Conservation (phyloP, 1,140 invertebrate genomes). For the Manduca sexta region DNA sequence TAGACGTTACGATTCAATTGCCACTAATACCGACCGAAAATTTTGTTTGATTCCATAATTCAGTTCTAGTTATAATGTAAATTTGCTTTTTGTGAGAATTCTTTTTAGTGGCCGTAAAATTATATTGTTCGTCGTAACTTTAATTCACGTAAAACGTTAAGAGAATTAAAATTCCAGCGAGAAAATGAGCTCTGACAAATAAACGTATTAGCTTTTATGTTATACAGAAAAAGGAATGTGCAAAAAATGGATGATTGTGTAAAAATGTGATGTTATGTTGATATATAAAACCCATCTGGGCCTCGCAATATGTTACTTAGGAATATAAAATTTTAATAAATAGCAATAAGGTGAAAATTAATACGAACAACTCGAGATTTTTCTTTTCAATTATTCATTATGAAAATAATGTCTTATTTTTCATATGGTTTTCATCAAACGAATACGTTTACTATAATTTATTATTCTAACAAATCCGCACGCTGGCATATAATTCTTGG, state of each 20-base stretch:
- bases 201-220: conserved; percentile 53
- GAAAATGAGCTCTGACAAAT: conserved; percentile 49
- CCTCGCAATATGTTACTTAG: background rate
- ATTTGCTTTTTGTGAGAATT: conserved; percentile 31
- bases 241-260: background rate
- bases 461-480: no score
- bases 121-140: conserved; percentile 50
- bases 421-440: no score
- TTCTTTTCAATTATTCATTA: no score
- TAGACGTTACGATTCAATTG: conserved; percentile 31
- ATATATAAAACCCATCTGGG: no score
- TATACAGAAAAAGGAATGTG: conserved; percentile 17
- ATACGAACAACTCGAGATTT: no score
- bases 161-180: conserved; percentile 52
- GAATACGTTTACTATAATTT: no score
- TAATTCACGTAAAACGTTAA: conserved; percentile 47
- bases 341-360: no score
- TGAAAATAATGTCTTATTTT: no score
- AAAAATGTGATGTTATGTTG: no score
- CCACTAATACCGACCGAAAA: conserved; percentile 36
- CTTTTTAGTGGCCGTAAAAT: conserved; percentile 42
- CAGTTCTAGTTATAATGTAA: conserved; percentile 16
- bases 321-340: background rate
- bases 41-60: conserved; percentile 27
- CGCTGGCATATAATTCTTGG: no score